Conservation (phyloP, 1,140 invertebrate genomes). For the Anastrepha ludens region DNA sequence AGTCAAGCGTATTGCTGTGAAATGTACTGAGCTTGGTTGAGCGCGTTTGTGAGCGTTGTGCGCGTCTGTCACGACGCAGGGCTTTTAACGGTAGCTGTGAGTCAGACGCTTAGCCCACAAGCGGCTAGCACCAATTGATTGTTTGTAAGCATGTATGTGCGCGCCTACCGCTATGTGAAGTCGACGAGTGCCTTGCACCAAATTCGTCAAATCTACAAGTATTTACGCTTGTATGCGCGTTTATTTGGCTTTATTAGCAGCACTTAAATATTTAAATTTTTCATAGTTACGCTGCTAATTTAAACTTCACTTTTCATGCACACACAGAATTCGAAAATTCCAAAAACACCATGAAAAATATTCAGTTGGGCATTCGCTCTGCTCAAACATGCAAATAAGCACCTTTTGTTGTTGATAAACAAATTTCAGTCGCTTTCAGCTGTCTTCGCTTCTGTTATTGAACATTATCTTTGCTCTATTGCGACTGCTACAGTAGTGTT, state of each 20-base stretch:
- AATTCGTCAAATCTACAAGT: background rate
- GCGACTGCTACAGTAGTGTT: background rate
- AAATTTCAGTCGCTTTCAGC: background rate
- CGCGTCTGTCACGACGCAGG: background rate
- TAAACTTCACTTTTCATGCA: conserved; percentile 24
- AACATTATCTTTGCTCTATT: background rate
- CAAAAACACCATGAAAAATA: background rate
- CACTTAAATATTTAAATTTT: conserved; percentile 49
- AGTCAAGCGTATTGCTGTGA: background rate
- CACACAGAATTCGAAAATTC: background rate
- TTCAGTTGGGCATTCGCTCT: background rate
- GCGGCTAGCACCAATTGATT: background rate
- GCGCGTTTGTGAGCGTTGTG: background rate
- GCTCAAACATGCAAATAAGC: conserved; percentile 35
- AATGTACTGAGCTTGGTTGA: background rate
- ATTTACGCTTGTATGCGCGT: background rate
- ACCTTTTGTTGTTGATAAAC: conserved; percentile 45
- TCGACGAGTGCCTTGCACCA: background rate
- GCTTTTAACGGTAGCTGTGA: background rate
- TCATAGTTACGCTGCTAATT: conserved; percentile 42
- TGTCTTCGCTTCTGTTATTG: background rate
- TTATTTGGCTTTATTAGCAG: background rate
- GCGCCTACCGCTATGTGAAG: background rate
- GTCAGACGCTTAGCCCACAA: conserved; percentile 4
- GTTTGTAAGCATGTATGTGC: background rate